These are phyloP conservation scores for Plusia festucae DNA, from an alignment of 2,888 invertebrate species.

Conservation along the genomic window DNA sequence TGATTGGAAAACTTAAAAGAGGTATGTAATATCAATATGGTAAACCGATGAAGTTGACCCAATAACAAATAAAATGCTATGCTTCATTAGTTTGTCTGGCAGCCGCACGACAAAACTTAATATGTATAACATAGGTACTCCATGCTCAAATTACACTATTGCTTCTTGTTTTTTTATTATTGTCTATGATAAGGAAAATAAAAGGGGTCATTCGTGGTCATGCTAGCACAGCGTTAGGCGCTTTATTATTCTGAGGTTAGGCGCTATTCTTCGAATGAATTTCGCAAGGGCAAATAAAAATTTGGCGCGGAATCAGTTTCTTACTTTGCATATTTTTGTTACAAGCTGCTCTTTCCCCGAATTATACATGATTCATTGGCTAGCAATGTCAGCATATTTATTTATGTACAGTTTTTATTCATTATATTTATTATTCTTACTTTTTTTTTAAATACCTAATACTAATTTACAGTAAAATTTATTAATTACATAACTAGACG, in stretches of 20 bases:
- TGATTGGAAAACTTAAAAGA: conserved; percentile 1
- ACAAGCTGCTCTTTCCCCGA: conserved; percentile 45
- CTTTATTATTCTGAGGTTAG: too few relatives aligned
- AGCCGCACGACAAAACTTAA: conserved; percentile 14
- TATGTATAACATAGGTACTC: conserved; percentile 30
- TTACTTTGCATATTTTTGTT: conserved; percentile 36
- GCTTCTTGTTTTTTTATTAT: conserved; percentile 26
- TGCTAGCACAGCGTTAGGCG: conserved; percentile 41
- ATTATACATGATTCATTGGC: conserved; percentile 46
- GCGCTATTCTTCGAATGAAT: conserved; percentile 45
- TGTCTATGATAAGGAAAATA: conserved; percentile 45
- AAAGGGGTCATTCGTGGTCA: conserved; percentile 36
- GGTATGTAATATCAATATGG: background rate
- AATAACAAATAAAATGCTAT: conserved; percentile 32
- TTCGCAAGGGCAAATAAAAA: conserved; percentile 46
- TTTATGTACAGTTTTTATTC: conserved; percentile 5
- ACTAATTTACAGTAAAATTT: too few relatives aligned
- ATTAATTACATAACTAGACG: conserved; percentile 10
- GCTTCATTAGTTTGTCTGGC: conserved; percentile 23
- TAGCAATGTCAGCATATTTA: conserved; percentile 22
- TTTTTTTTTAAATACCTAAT: too few relatives aligned
- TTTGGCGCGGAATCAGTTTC: conserved; percentile 39
- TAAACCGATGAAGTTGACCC: background rate
- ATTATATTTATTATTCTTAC: background rate
- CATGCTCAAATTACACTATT: conserved; percentile 24